phyloP scores from a whole-genome alignment of 2,113 vertebrate species.

The Symphodus melops region DNA sequence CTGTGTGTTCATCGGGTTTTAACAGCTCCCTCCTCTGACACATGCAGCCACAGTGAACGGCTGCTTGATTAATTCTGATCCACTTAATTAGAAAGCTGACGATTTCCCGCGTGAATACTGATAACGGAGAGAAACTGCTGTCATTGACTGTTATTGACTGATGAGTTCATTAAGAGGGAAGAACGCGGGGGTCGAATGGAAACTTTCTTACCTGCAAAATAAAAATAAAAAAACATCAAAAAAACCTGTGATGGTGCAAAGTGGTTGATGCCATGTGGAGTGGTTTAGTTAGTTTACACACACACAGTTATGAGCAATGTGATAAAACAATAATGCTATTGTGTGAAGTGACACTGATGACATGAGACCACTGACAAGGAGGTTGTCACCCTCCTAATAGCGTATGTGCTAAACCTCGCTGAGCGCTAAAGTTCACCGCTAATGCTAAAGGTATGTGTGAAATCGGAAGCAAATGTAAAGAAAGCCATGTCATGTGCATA shows the following conservation, averaged over 20 bases:
- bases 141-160: constrained; percentile 79
- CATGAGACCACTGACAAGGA: background rate
- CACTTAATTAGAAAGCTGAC: constrained; percentile 83
- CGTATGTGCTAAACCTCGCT: constrained; percentile 10
- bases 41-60: constrained; percentile 57
- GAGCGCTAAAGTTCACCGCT: constrained; percentile 8
- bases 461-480: background rate
- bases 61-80: constrained; percentile 82
- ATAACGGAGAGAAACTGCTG: constrained; percentile 70
- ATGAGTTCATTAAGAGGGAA: constrained; percentile 73
- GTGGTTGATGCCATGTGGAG: background rate
- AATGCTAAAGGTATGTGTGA: constrained; percentile 23
- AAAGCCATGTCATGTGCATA: background rate
- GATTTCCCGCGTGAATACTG: constrained; percentile 79
- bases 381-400: background rate
- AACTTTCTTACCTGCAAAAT: constrained; percentile 26
- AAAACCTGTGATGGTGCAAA: background rate
- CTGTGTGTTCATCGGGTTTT: constrained; percentile 21
- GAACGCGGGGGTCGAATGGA: constrained; percentile 21
- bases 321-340: background rate
- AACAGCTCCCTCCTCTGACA: constrained; percentile 62
- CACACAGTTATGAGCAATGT: constrained; percentile 2
- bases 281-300: constrained; percentile 1
- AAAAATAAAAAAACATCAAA: background rate
- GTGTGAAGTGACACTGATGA: constrained; percentile 32